Evolutionary conservation across 2,888 invertebrate species (phyloP).

Genomic region (Meganola albula): DNA sequence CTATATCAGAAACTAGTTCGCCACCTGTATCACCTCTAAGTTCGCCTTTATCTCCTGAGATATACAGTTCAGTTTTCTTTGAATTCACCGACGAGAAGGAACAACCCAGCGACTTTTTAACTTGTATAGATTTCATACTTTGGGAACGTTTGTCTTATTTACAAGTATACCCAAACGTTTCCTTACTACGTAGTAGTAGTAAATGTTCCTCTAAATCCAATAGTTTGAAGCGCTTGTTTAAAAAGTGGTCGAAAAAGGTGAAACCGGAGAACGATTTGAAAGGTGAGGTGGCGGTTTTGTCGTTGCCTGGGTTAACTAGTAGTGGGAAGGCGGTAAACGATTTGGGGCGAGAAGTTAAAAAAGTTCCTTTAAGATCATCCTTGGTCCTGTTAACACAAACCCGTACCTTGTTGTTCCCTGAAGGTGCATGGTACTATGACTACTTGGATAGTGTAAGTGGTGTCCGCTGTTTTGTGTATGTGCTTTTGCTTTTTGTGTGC

Average conservation of each 20-base stretch:
- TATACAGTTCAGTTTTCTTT: slow-evolving; percentile 65
- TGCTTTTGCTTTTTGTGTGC: slow-evolving; percentile 20
- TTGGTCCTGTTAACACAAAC: slow-evolving; percentile 61
- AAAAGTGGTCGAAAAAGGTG: slow-evolving; percentile 44
- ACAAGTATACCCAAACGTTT: slow-evolving; percentile 56
- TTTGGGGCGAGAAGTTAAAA: slow-evolving; percentile 54
- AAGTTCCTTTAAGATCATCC: slow-evolving; percentile 55
- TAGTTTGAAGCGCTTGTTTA: slow-evolving; percentile 46
- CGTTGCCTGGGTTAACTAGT: slow-evolving; percentile 54
- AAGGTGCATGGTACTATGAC: slow-evolving; percentile 72
- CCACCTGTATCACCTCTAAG: slow-evolving; percentile 35
- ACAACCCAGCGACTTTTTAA: slow-evolving; percentile 40
- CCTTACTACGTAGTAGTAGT: slow-evolving; percentile 44
- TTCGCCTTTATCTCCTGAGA: slow-evolving; percentile 48
- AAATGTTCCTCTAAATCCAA: slow-evolving; percentile 44
- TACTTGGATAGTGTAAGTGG: slow-evolving; percentile 71
- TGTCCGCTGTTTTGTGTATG: slow-evolving; percentile 45
- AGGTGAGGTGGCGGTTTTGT: slow-evolving; percentile 57
- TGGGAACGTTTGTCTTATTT: slow-evolving; percentile 60
- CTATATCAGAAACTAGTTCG: slow-evolving; percentile 56
- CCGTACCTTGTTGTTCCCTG: slow-evolving; percentile 49
- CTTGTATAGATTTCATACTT: slow-evolving; percentile 62
- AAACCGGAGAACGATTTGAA: slow-evolving; percentile 41
- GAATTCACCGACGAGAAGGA: slow-evolving; percentile 49
- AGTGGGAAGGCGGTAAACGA: slow-evolving; percentile 52